phyloP scores from a whole-genome alignment of 2,113 vertebrate genomes.

The Thoracochromis brauschi region DNA sequence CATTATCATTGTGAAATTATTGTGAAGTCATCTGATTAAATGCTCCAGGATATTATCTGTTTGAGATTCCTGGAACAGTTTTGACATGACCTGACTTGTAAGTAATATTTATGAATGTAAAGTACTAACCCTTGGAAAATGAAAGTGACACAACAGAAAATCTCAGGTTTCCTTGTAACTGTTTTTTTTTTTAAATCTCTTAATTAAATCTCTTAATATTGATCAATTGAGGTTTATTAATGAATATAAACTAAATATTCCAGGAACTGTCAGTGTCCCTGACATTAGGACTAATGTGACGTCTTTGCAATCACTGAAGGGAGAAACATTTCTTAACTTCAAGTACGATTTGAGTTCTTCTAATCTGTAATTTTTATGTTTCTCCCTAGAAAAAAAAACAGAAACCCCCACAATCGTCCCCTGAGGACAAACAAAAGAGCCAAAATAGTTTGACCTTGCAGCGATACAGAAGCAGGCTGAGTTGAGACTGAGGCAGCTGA shows the following conservation, averaged over 20 bases:
- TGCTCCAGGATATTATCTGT: slow-evolving; percentile 1
- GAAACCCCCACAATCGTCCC: background rate
- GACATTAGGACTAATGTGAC: background rate
- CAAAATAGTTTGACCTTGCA: background rate
- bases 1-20: background rate
- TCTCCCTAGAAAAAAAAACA: slow-evolving; percentile 26
- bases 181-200: background rate
- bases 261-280: background rate
- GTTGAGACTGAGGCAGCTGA: background rate
- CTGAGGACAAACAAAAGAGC: background rate
- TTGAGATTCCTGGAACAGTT: background rate
- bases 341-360: background rate
- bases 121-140: background rate
- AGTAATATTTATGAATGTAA: background rate
- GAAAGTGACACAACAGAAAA: background rate
- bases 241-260: background rate
- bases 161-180: background rate
- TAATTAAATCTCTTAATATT: background rate
- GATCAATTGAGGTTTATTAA: background rate
- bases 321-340: background rate
- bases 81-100: background rate
- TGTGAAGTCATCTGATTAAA: background rate
- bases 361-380: slow-evolving; percentile 20
- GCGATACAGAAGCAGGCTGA: background rate
- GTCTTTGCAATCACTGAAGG: slow-evolving; percentile 11